Conservation (phyloP, 2,888 invertebrate species). For the Cheilosia urbana region DNA sequence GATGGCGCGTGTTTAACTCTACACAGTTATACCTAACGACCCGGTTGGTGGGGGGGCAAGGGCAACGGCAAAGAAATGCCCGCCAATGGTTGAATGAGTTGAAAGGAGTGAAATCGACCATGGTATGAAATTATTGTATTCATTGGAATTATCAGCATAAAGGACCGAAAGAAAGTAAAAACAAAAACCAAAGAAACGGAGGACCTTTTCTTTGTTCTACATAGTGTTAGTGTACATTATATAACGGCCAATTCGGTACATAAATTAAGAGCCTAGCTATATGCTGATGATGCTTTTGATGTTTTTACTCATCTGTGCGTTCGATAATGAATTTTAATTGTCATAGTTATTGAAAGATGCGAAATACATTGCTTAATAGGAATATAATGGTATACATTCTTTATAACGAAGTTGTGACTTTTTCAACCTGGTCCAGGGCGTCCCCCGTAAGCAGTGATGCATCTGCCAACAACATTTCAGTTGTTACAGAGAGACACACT, state of each 20-base stretch:
- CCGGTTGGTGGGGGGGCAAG: not conserved
- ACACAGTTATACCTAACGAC: slow-evolving; percentile 12
- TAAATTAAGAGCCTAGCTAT: not conserved
- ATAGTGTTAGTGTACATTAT: not conserved
- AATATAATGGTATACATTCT: too few relatives aligned
- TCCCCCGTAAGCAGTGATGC: too few relatives aligned
- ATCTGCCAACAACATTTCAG: too few relatives aligned
- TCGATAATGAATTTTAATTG: slow-evolving; percentile 30
- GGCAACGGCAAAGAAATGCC: slow-evolving; percentile 22
- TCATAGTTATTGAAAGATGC: not conserved
- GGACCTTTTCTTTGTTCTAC: not conserved
- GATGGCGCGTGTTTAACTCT: slow-evolving; percentile 59
- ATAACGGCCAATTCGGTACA: not conserved
- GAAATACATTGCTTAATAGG: too few relatives aligned
- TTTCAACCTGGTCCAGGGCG: too few relatives aligned
- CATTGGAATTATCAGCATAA: slow-evolving; percentile 45
- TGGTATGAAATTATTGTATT: slow-evolving; percentile 53
- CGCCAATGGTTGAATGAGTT: slow-evolving; percentile 51
- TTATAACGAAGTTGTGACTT: too few relatives aligned
- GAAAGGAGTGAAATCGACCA: slow-evolving; percentile 62
- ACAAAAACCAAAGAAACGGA: slow-evolving; percentile 4
- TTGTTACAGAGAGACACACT: too few relatives aligned
- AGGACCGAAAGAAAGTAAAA: not conserved
- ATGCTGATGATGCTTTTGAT: slow-evolving; percentile 26
- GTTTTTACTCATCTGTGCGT: slow-evolving; percentile 4